Evolutionary conservation across 2,888 invertebrate species (phyloP).

Genomic region (Heliconius ismenius): DNA sequence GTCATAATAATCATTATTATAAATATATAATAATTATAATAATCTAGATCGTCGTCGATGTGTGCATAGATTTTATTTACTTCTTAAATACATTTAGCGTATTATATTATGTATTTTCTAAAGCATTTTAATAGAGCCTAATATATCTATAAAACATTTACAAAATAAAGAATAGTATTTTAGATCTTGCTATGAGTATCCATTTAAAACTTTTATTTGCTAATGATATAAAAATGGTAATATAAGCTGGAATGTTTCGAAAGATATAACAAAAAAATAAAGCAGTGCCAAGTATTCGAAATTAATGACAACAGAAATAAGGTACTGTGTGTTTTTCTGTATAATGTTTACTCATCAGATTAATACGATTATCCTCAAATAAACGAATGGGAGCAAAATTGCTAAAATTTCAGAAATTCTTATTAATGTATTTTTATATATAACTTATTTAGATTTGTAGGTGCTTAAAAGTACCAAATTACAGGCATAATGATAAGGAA

Average conservation of each 20-base stretch:
- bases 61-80: conserved; percentile 26
- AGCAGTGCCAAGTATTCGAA: conserved; percentile 31
- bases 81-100: conserved; percentile 23
- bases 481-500: conserved; percentile 20
- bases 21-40: neutral
- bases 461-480: conserved; percentile 36
- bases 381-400: conserved; percentile 73
- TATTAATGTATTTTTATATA: conserved; percentile 39
- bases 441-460: conserved; percentile 28
- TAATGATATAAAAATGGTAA: neutral
- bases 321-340: conserved; percentile 41
- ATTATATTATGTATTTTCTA: conserved; percentile 46
- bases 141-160: conserved; percentile 42
- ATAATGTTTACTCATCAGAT: conserved; percentile 46
- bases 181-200: neutral
- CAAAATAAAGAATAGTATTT: neutral
- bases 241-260: neutral
- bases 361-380: conserved; percentile 49
- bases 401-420: conserved; percentile 48
- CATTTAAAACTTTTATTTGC: neutral
- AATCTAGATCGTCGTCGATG: conserved; percentile 7
- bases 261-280: conserved; percentile 7
- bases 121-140: conserved; percentile 52
- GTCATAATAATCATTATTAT: no score
- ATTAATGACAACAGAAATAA: conserved; percentile 62